Evolutionary conservation across 2,113 vertebrate species (phyloP), one percentile per base, ranked within the genome.

Genomic region (Kryptolebias marmoratus): DNA sequence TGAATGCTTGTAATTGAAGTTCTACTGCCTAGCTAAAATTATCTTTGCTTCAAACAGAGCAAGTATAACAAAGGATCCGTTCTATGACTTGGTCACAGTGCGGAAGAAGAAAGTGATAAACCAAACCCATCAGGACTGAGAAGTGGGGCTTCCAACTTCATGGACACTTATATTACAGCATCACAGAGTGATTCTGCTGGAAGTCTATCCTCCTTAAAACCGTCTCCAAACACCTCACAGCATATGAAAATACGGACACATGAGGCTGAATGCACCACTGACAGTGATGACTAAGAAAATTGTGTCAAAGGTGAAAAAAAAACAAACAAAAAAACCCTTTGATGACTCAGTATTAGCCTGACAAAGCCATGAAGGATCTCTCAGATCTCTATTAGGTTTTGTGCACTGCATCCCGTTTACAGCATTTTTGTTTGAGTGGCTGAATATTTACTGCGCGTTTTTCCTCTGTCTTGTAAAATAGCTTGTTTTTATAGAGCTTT

Each of bases 41-140:
- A 11, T 58, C 13, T 42, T 49, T 28, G 11, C 31, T 14, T 67
- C 71, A 79, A 54, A 74, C 90, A 99, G 98, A 71, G 96, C 95
- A 15, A 98, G 96, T 65, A 98, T 99, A 87, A 96, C 96, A 62
- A 95, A 95, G 16, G 94, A 97, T 75, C 97, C 97, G 1, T 98
- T 98, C 92, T 98, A 97, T 4, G 96, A 99, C 83, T 88, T 98
- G 73, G 93, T 99, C 16, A 95, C 96, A 3, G 90, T 95, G 15
- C 93, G 96, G 56, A 99, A 98, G 91, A 96, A 95, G 90, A 98
- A 97, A 87, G 94, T 97, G n/a, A 94, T 96, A 84, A 95, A 86
- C 83, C 89, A 91, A 44, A 78, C 77, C 11, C 57, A 79, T 9
- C 82, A 91, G 52, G 90, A 93, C 48, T 93, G 83, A 79, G 49